phyloP scores from a whole-genome alignment of 2,888 invertebrate genomes.

The Cristatella mucedo region DNA sequence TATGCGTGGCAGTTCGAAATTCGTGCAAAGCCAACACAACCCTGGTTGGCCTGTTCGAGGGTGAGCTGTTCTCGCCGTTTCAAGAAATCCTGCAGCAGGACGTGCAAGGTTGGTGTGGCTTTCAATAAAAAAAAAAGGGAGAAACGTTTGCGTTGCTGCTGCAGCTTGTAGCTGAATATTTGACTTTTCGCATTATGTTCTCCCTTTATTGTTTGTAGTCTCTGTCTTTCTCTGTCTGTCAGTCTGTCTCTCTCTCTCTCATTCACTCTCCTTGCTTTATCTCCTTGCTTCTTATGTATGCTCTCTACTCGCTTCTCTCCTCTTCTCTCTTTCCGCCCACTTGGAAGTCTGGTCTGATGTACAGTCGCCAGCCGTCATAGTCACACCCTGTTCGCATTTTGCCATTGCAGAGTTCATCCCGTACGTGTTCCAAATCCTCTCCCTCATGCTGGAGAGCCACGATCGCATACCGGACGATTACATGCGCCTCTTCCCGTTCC shows the following conservation, averaged over 20 bases:
- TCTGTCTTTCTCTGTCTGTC: too few species aligned
- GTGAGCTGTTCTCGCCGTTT: slow-evolving; percentile 80
- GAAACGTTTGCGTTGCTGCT: too few species aligned
- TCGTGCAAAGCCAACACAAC: slow-evolving; percentile 64
- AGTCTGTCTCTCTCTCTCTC: too few species aligned
- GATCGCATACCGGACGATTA: slow-evolving; percentile 55
- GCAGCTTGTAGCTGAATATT: too few species aligned
- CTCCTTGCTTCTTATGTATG: not conserved
- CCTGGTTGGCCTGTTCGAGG: slow-evolving; percentile 73
- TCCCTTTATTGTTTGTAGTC: too few species aligned
- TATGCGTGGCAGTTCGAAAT: slow-evolving; percentile 51
- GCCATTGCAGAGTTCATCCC: slow-evolving; percentile 71
- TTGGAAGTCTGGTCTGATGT: too few species aligned
- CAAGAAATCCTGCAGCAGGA: slow-evolving; percentile 85
- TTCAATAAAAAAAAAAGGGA: too few species aligned
- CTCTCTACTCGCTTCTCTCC: too few species aligned
- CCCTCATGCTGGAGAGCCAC: slow-evolving; percentile 59
- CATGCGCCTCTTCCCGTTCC: slow-evolving; percentile 70
- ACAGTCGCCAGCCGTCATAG: too few species aligned
- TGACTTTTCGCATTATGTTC: too few species aligned
- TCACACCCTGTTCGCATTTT: slow-evolving; percentile 11
- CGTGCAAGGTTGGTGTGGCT: slow-evolving; percentile 52
- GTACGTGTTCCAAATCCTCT: slow-evolving; percentile 92
- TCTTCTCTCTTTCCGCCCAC: too few species aligned
- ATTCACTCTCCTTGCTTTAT: not conserved